phyloP scores from a whole-genome alignment of 92 coral and sea anemone species.

The Porites divaricata region DNA sequence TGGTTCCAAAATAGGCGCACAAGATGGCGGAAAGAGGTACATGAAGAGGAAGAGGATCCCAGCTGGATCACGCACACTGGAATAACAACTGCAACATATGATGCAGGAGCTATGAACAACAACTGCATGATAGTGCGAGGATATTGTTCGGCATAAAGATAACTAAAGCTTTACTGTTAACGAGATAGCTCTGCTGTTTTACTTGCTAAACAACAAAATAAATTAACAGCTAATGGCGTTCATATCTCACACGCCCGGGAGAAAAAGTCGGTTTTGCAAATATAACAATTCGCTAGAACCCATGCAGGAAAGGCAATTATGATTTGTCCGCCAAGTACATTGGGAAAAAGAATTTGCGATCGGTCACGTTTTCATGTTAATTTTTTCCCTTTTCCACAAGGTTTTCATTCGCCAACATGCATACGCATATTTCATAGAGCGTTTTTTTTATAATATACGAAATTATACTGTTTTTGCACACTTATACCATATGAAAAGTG shows the following conservation, averaged over 20 bases:
- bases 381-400: too few relatives aligned
- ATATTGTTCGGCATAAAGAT: slow-evolving; percentile 62
- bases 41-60: slow-evolving; percentile 64
- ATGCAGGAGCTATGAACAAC: neutral
- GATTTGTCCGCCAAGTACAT: neutral
- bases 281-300: too few relatives aligned
- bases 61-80: slow-evolving; percentile 54
- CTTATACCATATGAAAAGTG: too few relatives aligned
- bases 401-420: too few relatives aligned
- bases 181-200: neutral
- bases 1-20: slow-evolving; percentile 94
- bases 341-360: too few relatives aligned
- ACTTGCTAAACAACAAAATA: neutral
- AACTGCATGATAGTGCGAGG: slow-evolving; percentile 78
- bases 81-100: neutral
- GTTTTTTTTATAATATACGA: too few relatives aligned
- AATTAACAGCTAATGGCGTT: neutral
- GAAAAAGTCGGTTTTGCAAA: neutral
- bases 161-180: neutral
- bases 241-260: neutral
- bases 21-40: slow-evolving; percentile 91
- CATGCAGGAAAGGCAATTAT: neutral
- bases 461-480: too few relatives aligned
- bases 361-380: too few relatives aligned
- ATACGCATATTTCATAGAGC: too few relatives aligned